Percentiles rank a stretch among this genome's conserved stretches.
These are phyloP conservation scores for Dendrolimus houi DNA, from an alignment of 2,888 invertebrate genomes.

Conservation along the genomic window DNA sequence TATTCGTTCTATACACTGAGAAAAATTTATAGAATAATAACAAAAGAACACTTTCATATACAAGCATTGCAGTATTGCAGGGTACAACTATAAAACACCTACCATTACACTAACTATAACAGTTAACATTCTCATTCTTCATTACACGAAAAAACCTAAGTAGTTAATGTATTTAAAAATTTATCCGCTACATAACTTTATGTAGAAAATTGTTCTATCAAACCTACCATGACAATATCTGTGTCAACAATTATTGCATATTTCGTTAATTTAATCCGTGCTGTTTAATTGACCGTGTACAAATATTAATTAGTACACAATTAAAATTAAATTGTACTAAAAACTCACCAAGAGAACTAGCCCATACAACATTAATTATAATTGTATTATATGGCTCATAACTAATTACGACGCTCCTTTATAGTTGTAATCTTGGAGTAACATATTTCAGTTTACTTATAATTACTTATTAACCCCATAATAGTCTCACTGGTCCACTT, in stretches of 20 bases:
- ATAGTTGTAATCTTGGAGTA: too few relatives aligned
- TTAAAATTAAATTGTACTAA: constrained; percentile 44
- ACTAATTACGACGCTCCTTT: too few relatives aligned
- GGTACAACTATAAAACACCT: constrained; percentile 4
- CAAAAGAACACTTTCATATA: too few relatives aligned
- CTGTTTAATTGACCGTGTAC: constrained; percentile 39
- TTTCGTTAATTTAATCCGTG: constrained; percentile 12
- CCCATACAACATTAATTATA: not conserved
- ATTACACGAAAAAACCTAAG: constrained; percentile 3
- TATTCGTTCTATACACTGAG: too few relatives aligned
- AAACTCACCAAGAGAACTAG: constrained; percentile 17
- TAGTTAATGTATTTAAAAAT: constrained; percentile 16
- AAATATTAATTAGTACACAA: constrained; percentile 29
- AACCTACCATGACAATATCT: constrained; percentile 1
- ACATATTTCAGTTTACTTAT: too few relatives aligned
- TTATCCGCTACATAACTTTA: constrained; percentile 24
- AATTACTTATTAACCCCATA: too few relatives aligned
- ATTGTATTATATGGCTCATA: constrained; percentile 3
- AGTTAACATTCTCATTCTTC: constrained; percentile 15
- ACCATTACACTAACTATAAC: constrained; percentile 16
- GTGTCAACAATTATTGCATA: constrained; percentile 3
- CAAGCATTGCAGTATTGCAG: too few relatives aligned
- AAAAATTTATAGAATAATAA: too few relatives aligned
- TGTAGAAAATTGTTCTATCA: constrained; percentile 10
- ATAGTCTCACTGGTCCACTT: too few relatives aligned